phyloP scores from a whole-genome alignment of 35 echinoderm and acorn worm genomes.

The Apostichopus japonicus region DNA sequence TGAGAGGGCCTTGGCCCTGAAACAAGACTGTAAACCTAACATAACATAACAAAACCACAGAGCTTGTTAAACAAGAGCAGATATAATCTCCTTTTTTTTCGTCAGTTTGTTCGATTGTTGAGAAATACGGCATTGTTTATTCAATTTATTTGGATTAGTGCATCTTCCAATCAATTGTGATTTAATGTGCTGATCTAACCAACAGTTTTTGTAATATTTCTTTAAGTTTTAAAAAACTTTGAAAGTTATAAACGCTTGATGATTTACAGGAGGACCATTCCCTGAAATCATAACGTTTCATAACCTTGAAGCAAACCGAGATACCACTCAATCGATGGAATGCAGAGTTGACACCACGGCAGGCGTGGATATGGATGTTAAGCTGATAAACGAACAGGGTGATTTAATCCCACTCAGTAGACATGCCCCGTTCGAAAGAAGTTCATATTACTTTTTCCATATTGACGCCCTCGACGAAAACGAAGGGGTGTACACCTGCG shows the following conservation, averaged over 20 bases:
- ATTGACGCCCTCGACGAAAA: not conserved
- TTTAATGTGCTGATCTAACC: too few species aligned
- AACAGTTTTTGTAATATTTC: too few species aligned
- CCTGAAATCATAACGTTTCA: not conserved
- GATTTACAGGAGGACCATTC: not conserved
- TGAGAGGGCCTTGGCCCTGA: too few species aligned
- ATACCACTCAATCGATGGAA: not conserved
- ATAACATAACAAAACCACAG: too few species aligned
- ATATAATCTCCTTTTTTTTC: too few species aligned
- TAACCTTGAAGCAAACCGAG: not conserved
- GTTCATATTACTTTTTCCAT: conserved; percentile 13
- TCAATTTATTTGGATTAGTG: too few species aligned
- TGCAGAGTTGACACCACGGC: not conserved
- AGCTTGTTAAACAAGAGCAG: too few species aligned
- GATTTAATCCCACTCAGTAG: not conserved
- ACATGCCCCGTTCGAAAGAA: not conserved
- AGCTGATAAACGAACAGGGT: not conserved
- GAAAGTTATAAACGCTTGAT: not conserved
- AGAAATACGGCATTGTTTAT: too few species aligned
- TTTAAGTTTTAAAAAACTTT: too few species aligned
- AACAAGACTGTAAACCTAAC: too few species aligned
- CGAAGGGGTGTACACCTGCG: conserved; percentile 56
- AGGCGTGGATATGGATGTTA: not conserved
- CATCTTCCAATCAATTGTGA: too few species aligned
- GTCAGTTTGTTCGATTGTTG: too few species aligned